phyloP scores from a whole-genome alignment of 2,888 invertebrate species.

The Drosophila cyrtoloma region DNA sequence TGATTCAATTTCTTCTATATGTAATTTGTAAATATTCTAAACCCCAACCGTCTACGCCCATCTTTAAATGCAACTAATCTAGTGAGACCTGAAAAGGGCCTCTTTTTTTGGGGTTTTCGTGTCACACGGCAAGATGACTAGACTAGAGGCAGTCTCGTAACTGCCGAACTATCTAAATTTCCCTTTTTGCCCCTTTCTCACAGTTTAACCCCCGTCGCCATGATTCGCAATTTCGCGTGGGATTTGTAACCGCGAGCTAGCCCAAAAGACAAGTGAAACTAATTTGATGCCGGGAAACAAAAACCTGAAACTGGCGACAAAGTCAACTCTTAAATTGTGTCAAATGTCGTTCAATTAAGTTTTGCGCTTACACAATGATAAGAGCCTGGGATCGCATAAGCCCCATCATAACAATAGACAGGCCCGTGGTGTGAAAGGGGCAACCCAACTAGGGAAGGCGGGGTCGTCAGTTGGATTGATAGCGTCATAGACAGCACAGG shows the following conservation, averaged over 20 bases:
- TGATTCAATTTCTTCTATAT: neutral
- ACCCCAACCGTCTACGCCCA: neutral
- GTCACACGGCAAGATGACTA: conserved; percentile 53
- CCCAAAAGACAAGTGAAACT: conserved; percentile 69
- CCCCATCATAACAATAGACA: conserved; percentile 53
- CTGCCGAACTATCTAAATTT: conserved; percentile 47
- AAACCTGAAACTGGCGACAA: conserved; percentile 39
- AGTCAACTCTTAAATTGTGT: conserved; percentile 74
- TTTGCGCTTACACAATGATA: conserved; percentile 69
- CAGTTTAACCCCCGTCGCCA: conserved; percentile 1
- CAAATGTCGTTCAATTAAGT: conserved; percentile 78
- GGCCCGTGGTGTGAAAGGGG: conserved; percentile 28
- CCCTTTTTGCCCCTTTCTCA: conserved; percentile 25
- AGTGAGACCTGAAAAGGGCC: conserved; percentile 43
- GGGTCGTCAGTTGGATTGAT: conserved; percentile 63
- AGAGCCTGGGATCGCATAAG: conserved; percentile 43
- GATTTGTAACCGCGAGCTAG: conserved; percentile 32
- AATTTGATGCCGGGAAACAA: conserved; percentile 55
- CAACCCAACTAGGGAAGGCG: conserved; percentile 7
- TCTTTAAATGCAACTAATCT: conserved; percentile 30
- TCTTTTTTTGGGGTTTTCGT: conserved; percentile 64
- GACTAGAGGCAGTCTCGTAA: conserved; percentile 23
- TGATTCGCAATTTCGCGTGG: conserved; percentile 59
- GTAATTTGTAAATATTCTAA: neutral
- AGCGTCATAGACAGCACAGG: conserved; percentile 45